Evolutionary conservation across 2,113 vertebrate species (phyloP), one percentile per base, ranked within the genome.

Genomic region (Eulemur rufifrons): DNA sequence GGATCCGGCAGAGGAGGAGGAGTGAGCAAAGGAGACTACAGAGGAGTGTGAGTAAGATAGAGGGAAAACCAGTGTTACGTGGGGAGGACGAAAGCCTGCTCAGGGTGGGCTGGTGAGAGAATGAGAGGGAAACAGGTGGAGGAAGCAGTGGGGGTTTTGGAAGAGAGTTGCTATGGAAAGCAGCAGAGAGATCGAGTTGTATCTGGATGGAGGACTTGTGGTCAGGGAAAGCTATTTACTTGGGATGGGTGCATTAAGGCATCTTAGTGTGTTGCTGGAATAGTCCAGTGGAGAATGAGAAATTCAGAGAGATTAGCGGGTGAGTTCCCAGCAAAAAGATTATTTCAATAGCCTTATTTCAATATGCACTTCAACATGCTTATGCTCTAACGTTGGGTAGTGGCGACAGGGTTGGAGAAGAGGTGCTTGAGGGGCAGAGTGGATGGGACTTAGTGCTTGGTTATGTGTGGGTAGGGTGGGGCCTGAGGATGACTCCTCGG

Each of bases 61-160:
- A 29, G 69, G 69, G 63, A 52, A 42, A 80, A 34, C 59, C 27
- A 14, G 21, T 5, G 23, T 9, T 39, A 27, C 1, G 4, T 56
- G 37, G 71, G 64, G 63, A 54, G 71, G 2, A 64, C 1, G 3
- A 45, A 63, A n/a, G 27, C 11, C n/a, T 23, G 45, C 5, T 7
- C 8, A 32, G 63, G 61, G 34, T 5, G 6, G 17, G 21, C 17
- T 20, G 71, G 37, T 14, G 32, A 29, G 34, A 47, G 61, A 39
- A 15, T 2, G 1, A 11, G 56, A n/a, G 78, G 29, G 3, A 25
- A 18, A 42, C 8, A 15, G 0, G 8, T 12, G 8, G 59, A 45
- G 63, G 14, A 23, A 61, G 47, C 27, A 18, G 21, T 5, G 18
- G 68, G 29, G 42, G 50, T 18, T 21, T 32, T 50, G 14, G 71